Base-by-base conservation (phyloP, 2,888 invertebrate species). In the Phortica magna region DNA sequence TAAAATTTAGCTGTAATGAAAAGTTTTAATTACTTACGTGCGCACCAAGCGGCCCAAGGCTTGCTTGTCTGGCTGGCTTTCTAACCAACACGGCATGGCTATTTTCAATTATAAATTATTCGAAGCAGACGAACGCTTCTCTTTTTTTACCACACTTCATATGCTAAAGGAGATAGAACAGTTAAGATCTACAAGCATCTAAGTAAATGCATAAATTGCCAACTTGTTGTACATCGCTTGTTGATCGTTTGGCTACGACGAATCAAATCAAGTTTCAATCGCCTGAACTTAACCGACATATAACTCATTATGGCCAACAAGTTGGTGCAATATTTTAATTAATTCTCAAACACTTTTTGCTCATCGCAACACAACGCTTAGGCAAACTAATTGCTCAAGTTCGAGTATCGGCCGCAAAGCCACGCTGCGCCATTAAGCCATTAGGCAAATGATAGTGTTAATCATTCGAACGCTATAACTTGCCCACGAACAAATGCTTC, bases 381-480 rank as follows among this genome's bases (percentile, higher is more conserved):
- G 48, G 3, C 48, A 61, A 61, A 9, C 22, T 22, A 61, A 61
- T 10, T 17, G 19, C 55, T 55, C 55, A 55, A 55, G n/a, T 17
- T 55, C 17, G 14, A 12, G 17, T 31, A 31, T 4, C 55, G 31
- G 2, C 31, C 5, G 31, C 55, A 55, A 55, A 55, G 17, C 55
- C 7, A 14, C 74, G 77, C 77, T 74, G 74, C 74, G 77, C 78
- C 57, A 70, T 78, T 80, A 75, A 42, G 80, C 81, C 72, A 87
- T 87, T 85, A 85, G 82, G 78, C 77, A 80, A 85, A 86, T 87
- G 88, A 82, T 78, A 80, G 86, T 83, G 86, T 85, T 87, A 86
- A 86, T 86, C 84, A 81, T 48, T 64, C 64, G 12, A 64, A 41
- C 64, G 53, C 61, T 77, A 72, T 10, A 76, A 73, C 70, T 77